Evolutionary conservation across 2,888 invertebrate species (phyloP), one percentile per base, ranked within the genome.

Genomic region (Apocheima hispidaria): DNA sequence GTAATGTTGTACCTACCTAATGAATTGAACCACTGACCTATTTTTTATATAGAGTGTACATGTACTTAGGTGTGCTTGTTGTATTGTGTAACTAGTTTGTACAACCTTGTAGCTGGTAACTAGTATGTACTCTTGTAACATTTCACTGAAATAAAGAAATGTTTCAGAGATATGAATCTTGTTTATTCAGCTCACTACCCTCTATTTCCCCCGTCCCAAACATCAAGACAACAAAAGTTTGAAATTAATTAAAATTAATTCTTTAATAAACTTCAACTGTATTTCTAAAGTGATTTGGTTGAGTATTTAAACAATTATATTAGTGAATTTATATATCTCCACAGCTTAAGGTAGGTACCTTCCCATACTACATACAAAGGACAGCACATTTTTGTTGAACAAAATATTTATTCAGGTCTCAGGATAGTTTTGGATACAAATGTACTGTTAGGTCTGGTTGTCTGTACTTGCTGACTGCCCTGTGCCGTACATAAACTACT

Each of bases 141-240:
- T 86, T 82, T 83, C 86, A 78, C 65, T 77, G 71, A 61, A 88
- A 88, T 88, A 88, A 89, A 89, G 83, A 85, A 85, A 86, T 88
- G 84, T 89, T 81, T 84, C 69, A 81, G 85, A 85, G 81, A 86
- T 81, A 73, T 81, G 81, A 75, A 83, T 86, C 81, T 85, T 88
- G 77, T 82, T 80, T 83, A 81, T 81, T 82, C 71, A 75, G 71
- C 68, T 70, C 62, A 59, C 72, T 70, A 79, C 77, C 66, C 64
- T 66, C 58, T 60, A 70, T 75, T 65, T 62, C 73, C 77, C 79
- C 64, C 36, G 64, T 71, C 69, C 67, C 51, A 21, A 38, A 62
- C 57, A 44, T 53, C 41, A 18, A 50, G 14, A 48, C 12, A 33
- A 12, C 2, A 5, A 20, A 3, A 30, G n/a, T n/a, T n/a, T 30